These are phyloP conservation scores for Luffia ferchaultella DNA, from an alignment of 2,888 invertebrate genomes.

Conservation along the genomic window DNA sequence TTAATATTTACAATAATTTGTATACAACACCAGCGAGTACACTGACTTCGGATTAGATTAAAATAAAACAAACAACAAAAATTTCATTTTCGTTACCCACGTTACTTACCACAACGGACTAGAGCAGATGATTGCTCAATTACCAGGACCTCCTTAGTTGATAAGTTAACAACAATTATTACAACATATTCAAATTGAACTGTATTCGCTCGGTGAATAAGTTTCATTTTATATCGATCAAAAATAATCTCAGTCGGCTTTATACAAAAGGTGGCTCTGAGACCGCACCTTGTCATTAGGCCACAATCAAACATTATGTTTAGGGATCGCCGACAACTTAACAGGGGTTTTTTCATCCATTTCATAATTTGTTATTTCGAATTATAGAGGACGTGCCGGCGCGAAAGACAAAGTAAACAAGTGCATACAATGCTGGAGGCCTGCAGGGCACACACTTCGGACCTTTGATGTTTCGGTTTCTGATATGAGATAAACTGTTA, in stretches of 20 bases:
- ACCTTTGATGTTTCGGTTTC: no score
- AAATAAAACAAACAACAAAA: constrained; percentile 54
- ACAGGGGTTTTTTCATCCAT: constrained; percentile 57
- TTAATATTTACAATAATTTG: no score
- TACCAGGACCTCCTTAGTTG: constrained; percentile 64
- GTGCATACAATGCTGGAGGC: background rate
- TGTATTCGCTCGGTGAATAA: constrained; percentile 39
- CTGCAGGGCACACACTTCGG: no score
- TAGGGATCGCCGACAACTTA: constrained; percentile 64
- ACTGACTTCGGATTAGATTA: no score
- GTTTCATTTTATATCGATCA: constrained; percentile 34
- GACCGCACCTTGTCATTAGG: constrained; percentile 63
- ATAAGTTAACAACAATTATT: constrained; percentile 35
- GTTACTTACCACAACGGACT: constrained; percentile 57
- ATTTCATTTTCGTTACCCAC: constrained; percentile 47
- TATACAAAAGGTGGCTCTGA: constrained; percentile 52
- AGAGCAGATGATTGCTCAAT: constrained; percentile 66
- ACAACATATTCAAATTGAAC: constrained; percentile 24
- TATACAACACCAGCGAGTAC: no score
- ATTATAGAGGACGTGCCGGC: constrained; percentile 53
- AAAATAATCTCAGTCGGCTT: constrained; percentile 49
- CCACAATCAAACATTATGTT: constrained; percentile 63
- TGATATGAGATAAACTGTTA: no score
- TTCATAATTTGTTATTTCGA: constrained; percentile 63
- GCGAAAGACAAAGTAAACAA: constrained; percentile 59